phyloP scores from a whole-genome alignment of 2,888 invertebrate genomes.

The Falcaria lacertinaria region DNA sequence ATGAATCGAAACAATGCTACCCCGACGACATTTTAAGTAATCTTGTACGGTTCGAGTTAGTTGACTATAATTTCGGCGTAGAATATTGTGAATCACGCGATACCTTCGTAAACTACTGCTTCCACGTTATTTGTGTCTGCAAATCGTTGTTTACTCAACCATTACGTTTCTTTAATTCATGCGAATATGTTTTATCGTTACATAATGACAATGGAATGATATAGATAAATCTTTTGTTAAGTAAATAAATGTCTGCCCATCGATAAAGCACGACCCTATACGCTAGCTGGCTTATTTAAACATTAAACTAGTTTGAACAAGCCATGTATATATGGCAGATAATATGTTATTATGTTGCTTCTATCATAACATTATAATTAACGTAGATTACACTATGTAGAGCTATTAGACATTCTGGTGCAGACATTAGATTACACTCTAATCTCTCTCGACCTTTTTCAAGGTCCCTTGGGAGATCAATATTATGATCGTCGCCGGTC shows the following conservation, averaged over 20 bases:
- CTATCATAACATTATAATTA: no score
- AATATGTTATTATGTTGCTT: background rate
- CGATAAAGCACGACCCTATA: constrained; percentile 15
- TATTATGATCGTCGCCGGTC: no score
- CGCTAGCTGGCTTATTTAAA: constrained; percentile 10
- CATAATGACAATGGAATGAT: constrained; percentile 20
- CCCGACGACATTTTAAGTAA: constrained; percentile 26
- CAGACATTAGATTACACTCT: no score
- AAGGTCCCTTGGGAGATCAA: no score
- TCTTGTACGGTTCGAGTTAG: constrained; percentile 35
- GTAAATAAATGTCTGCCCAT: constrained; percentile 10
- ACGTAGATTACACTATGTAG: no score
- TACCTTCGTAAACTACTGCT: constrained; percentile 28
- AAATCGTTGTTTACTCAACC: background rate
- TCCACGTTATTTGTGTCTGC: constrained; percentile 24
- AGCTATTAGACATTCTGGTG: background rate
- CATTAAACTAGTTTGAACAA: constrained; percentile 18
- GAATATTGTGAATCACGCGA: constrained; percentile 39
- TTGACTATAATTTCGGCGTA: constrained; percentile 15
- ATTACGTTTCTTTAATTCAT: constrained; percentile 3
- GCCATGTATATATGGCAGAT: constrained; percentile 1
- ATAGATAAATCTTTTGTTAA: constrained; percentile 8
- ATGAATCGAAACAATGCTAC: constrained; percentile 11
- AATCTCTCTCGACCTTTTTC: no score
- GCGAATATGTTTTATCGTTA: constrained; percentile 1